Evolutionary conservation across 2,113 vertebrate genomes (phyloP), one percentile per base, ranked within the genome.

Genomic region (Tragulus kanchil): DNA sequence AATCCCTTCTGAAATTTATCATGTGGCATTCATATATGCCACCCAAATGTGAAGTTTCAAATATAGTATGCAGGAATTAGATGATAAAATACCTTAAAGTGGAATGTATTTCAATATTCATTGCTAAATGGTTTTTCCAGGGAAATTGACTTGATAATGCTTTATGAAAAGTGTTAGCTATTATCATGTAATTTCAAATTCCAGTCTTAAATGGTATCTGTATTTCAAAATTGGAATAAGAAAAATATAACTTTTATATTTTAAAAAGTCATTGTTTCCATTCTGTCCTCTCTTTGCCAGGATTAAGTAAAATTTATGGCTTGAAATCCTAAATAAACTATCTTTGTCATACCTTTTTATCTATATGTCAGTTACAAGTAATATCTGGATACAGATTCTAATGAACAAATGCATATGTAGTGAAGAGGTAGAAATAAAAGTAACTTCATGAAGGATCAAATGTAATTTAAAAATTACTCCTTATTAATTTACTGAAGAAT

Each of bases 111-210:
- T 97, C 96, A 94, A 58, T 83, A 52, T 97, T 98, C 95, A 85
- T 31, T 97, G 89, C 96, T 98, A 97, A 98, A 97, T 65, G 58
- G 93, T 67, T 98, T 97, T 97, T 88, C 85, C 93, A 98, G 95
- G 88, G 97, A 98, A 98, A 98, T 42, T 97, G 84, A 97, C 97
- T 97, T 86, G 85, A 97, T 98, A 98, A 98, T 94, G 89, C 52
- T 90, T 98, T 96, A 97, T 96, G 96, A 96, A 96, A 97, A 97
- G 89, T 97, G 94, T 90, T 89, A 97, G 96, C 94, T 98, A 97
- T 96, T 97, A 93, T 98, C 82, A 97, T 96, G 61, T 96, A 97
- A 98, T 98, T 98, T 97, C 92, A 97, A 94, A 98, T 96, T 97
- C 97, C 96, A 98, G 95, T 90, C 93, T 97, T 97, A 62, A 98